phyloP scores from a whole-genome alignment of 2,797 vertebrate genomes.

The Kryptopterus vitreolus region DNA sequence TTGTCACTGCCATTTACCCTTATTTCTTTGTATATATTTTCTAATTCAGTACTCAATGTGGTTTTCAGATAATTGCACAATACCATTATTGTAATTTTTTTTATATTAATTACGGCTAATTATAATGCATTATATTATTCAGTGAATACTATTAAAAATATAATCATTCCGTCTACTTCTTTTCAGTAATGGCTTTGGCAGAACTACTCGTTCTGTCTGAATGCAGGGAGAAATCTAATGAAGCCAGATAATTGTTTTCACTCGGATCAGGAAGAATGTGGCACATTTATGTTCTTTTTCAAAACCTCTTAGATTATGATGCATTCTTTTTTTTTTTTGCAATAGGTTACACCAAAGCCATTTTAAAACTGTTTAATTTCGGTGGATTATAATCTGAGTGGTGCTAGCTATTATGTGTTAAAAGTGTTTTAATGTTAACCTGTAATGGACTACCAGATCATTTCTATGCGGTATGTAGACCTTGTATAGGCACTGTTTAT shows the following conservation, averaged over 20 bases:
- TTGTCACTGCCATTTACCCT: not conserved
- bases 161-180: not conserved
- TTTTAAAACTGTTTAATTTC: not conserved
- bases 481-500: conserved; percentile 17
- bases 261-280: not conserved
- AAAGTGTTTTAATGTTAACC: not conserved
- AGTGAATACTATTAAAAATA: not conserved
- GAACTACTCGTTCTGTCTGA: not conserved
- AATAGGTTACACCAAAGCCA: not conserved
- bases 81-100: no score
- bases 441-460: not conserved
- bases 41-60: not conserved
- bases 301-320: not conserved
- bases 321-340: not conserved
- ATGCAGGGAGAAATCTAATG: not conserved
- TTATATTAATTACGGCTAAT: not conserved
- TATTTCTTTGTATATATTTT: not conserved
- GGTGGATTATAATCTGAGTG: not conserved
- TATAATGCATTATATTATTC: not conserved
- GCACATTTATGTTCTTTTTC: not conserved
- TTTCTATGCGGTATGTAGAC: not conserved
- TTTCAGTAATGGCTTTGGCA: not conserved
- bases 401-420: not conserved
- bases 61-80: not conserved
- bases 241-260: not conserved